Evolutionary conservation across 2,797 vertebrate genomes (phyloP), one percentile per base, ranked within the genome.

Genomic region (Acipenser oxyrinchus): DNA sequence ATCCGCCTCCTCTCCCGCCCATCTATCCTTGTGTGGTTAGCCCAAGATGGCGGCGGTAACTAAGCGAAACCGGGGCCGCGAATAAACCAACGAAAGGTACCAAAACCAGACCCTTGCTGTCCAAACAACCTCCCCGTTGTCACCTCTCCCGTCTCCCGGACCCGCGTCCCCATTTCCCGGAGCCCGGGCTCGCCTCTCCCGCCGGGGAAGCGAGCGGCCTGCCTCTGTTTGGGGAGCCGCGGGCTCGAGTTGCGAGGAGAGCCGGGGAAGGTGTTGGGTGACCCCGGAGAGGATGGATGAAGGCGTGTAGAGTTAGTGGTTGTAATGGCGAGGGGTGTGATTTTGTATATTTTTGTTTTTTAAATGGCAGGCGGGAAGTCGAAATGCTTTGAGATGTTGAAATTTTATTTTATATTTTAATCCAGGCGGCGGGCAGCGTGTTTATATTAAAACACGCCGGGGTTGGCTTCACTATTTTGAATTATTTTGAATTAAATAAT

Each of bases 331-430:
- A 62, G 60, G 60, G 49, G 52, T 64, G 51, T 72, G 68, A 18
- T 57, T 64, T 50, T 61, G 68, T 64, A 48, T 64, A 50, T 65
- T 60, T 64, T 64, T 62, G 60, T 48, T 15, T 65, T 62, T 62
- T 62, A 13, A 9, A 23, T 13, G 60, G 7, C 60, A 62, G 60
- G 60, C 60, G 60, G 60, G 60, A 62, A 62, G 13, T 10, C 11
- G 55, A n/a, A 57, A 57, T 6, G 8, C 0, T 57, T 18, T 18
- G 15, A 18, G 15, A 1, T 18, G 15, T 18, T 18, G 15, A 18
- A 18, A 18, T 18, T 18, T 1, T 18, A 1, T 18, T 18, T 18
- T 18, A 18, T 18, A 18, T 18, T 18, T 18, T 18, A 18, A 18
- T 18, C 15, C 15, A 1, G 1, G 15, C 1, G 15, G 15, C 15